Percentiles rank a stretch among this genome's conserved stretches.
Evolutionary conservation across 2,113 vertebrate genomes (phyloP).

Genomic region (Callocephalon fimbriatum): DNA sequence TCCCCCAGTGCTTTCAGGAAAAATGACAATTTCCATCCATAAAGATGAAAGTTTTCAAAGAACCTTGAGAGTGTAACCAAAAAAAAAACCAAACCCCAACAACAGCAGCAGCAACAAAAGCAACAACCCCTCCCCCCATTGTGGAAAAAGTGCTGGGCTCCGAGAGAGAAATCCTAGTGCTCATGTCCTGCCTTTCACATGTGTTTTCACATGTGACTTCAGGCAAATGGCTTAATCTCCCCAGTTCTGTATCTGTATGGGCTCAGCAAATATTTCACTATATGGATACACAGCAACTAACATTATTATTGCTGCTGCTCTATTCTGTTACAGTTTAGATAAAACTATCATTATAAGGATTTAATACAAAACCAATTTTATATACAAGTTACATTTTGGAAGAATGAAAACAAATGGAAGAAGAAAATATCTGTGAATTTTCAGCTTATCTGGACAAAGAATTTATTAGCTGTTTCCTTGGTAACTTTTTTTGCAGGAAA

Average conservation of each 20-base stretch:
- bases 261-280: not conserved
- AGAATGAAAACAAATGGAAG: not conserved
- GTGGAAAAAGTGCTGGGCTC: not conserved
- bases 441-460: slow-evolving; percentile 27
- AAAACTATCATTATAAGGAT: not conserved
- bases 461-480: not conserved
- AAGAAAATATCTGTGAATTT: slow-evolving; percentile 3
- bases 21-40: not conserved
- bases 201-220: not conserved
- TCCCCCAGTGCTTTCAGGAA: not conserved
- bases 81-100: not conserved
- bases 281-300: not conserved
- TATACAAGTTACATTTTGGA: not conserved
- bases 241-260: not conserved
- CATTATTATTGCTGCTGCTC: not conserved
- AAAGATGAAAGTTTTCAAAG: not conserved
- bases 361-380: not conserved
- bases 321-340: not conserved
- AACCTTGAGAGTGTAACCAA: not conserved
- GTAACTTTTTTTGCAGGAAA: slow-evolving; percentile 13
- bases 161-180: not conserved
- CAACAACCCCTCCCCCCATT: not conserved
- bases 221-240: not conserved
- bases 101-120: not conserved
- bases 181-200: not conserved